Conservation (phyloP, 2,888 invertebrate genomes). For the Anodontia alba region DNA sequence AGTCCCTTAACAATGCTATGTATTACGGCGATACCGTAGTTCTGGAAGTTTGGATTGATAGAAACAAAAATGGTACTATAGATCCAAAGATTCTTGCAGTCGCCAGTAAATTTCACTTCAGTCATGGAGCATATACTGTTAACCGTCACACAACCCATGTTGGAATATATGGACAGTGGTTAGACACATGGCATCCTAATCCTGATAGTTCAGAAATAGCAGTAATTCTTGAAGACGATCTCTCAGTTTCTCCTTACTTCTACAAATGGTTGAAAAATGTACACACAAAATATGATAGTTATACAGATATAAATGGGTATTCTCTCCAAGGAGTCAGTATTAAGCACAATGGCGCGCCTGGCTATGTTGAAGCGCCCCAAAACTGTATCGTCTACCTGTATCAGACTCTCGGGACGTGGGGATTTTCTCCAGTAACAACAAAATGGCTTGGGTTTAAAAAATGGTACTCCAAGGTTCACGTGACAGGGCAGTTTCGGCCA, state of each 20-base stretch:
- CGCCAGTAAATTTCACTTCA: conserved; percentile 49
- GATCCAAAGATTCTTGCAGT: conserved; percentile 33
- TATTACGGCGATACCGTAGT: conserved; percentile 53
- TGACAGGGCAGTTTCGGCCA: conserved; percentile 64
- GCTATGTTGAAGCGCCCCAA: conserved; percentile 48
- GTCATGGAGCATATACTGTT: conserved; percentile 53
- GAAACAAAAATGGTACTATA: conserved; percentile 50
- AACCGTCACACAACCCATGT: conserved; percentile 57
- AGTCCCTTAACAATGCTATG: conserved; percentile 57
- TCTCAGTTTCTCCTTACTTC: conserved; percentile 72
- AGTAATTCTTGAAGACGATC: conserved; percentile 78
- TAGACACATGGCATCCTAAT: conserved; percentile 71
- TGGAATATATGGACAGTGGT: conserved; percentile 68
- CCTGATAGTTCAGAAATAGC: conserved; percentile 71
- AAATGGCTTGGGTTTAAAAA: conserved; percentile 67
- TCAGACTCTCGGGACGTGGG: conserved; percentile 75
- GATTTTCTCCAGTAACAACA: conserved; percentile 69
- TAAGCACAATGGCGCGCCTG: conserved; percentile 51
- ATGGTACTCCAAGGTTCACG: conserved; percentile 62
- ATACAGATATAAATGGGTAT: conserved; percentile 67
- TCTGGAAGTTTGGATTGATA: conserved; percentile 67
- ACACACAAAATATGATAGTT: conserved; percentile 66
- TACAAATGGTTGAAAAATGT: conserved; percentile 75
- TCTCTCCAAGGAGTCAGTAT: conserved; percentile 68
- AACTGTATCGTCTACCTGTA: conserved; percentile 65